A percentile compares a stretch with the other conserved stretches of the same genome.
phyloP scores from a whole-genome alignment of 2,888 invertebrate genomes.

The Glyphotaelius pellucidus region DNA sequence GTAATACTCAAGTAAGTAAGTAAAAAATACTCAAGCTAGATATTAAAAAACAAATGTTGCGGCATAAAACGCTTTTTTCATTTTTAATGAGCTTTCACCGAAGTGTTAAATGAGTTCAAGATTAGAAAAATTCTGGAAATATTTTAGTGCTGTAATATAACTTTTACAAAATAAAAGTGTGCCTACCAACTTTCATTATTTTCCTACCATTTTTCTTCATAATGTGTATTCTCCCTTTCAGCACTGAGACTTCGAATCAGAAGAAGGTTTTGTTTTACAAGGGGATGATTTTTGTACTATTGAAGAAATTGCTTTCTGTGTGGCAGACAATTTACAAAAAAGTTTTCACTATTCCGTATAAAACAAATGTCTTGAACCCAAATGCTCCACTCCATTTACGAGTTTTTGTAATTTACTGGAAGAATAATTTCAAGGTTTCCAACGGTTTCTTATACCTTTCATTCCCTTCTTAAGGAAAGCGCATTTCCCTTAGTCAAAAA shows the following conservation, averaged over 20 bases:
- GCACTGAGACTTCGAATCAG: not conserved
- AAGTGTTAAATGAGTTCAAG: too few species aligned
- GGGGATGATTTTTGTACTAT: not conserved
- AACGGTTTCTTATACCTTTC: conserved; percentile 40
- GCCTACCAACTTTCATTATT: not conserved
- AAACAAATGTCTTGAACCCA: not conserved
- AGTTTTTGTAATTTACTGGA: not conserved
- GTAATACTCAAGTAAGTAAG: too few species aligned
- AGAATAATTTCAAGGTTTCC: not conserved
- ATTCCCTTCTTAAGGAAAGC: conserved; percentile 26
- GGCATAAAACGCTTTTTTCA: too few species aligned
- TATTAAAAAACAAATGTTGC: too few species aligned
- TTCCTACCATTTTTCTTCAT: not conserved
- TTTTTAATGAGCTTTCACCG: too few species aligned
- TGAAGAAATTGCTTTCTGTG: not conserved
- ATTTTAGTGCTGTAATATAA: too few species aligned
- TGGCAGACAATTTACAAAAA: not conserved
- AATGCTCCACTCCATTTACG: not conserved
- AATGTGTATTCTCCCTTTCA: not conserved
- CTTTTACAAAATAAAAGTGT: too few species aligned
- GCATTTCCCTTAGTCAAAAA: conserved; percentile 22
- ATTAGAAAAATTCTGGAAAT: too few species aligned
- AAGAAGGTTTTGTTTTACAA: not conserved
- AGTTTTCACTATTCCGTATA: not conserved
- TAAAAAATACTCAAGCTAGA: too few species aligned